Percentiles rank a stretch among this genome's conserved stretches.
phyloP scores from a whole-genome alignment of 2,113 vertebrate species.

The Progne subis region DNA sequence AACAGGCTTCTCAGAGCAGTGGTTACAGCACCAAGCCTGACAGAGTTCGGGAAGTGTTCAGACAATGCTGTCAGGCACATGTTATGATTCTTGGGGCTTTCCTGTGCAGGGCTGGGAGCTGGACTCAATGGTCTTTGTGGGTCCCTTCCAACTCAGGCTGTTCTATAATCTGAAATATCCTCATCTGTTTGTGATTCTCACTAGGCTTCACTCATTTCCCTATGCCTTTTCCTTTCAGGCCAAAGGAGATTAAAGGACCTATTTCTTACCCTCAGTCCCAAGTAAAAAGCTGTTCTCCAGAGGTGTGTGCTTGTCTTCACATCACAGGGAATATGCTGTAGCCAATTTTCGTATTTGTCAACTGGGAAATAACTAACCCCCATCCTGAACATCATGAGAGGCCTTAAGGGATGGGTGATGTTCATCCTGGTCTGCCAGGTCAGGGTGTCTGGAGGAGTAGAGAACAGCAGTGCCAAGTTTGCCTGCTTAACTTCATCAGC shows the following conservation, averaged over 20 bases:
- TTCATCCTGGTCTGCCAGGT: not conserved
- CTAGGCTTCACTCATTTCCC: not conserved
- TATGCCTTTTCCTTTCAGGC: not conserved
- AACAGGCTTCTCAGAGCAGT: not conserved
- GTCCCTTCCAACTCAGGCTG: not conserved
- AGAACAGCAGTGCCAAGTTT: not conserved
- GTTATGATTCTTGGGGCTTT: not conserved
- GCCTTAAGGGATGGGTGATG: not conserved
- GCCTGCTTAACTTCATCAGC: not conserved
- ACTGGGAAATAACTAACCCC: not conserved
- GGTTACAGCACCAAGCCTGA: not conserved
- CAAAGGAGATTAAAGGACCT: not conserved
- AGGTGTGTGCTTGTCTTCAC: not conserved
- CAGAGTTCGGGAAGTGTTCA: not conserved
- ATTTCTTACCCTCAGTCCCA: not conserved
- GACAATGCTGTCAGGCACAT: fast-evolving
- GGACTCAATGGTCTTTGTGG: not conserved
- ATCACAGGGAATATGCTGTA: not conserved
- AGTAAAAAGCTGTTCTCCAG: not conserved
- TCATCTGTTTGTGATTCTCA: not conserved
- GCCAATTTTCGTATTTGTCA: not conserved
- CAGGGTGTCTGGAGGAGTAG: not conserved
- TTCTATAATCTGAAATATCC: not conserved
- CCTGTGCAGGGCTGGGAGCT: not conserved
- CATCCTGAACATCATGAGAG: not conserved